Base-by-base conservation (phyloP, 1,140 invertebrate genomes). In the Doryteuthis pealeii region DNA sequence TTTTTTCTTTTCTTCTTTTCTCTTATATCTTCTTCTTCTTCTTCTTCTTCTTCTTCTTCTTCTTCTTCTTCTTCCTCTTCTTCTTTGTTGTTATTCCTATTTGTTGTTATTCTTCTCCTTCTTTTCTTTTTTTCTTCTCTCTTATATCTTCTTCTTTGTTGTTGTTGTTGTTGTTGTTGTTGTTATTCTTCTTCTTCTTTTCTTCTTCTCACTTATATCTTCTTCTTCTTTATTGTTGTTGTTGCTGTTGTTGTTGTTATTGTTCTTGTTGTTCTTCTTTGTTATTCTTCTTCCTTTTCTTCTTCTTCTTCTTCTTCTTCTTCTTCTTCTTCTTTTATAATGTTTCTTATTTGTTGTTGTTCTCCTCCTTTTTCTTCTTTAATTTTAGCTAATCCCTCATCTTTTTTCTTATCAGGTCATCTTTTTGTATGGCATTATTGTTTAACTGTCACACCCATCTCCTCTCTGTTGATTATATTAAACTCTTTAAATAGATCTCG, bases 191-290 rank as follows among this genome's bases (percentile, higher is more conserved):
- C 45, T 49, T 49, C 45, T 49, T 1, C 45, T 49, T 49, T 22
- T 49, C 22, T 22, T 49, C n/a, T n/a, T n/a, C n/a, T n/a, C n/a
- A n/a, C n/a, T n/a, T n/a, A n/a, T n/a, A n/a, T n/a, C n/a, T n/a
- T 49, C 45, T 49, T 49, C 45, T 1, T 49, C 1, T 1, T 49
- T 1, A 1, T 1, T 1, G 0, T 1, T 1, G 0, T 49, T 1
- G 0, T 49, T 1, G 0, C 22, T 1, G 0, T 1, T 0, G 0
- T 1, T 1, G 0, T 49, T 0, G 0, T 49, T 49, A 0, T 1
- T 1, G 12, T 0, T 49, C 1, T 10, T 49, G 18, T 10, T 49
- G 0, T 0, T 49, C 22, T 22, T 49, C 22, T 22, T 49, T 49
- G 12, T 1, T 49, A 12, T 49, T 49, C 45, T 49, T 49, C 45